Conservation (phyloP, 2,113 vertebrate genomes). For the Odocoileus hemionus region DNA sequence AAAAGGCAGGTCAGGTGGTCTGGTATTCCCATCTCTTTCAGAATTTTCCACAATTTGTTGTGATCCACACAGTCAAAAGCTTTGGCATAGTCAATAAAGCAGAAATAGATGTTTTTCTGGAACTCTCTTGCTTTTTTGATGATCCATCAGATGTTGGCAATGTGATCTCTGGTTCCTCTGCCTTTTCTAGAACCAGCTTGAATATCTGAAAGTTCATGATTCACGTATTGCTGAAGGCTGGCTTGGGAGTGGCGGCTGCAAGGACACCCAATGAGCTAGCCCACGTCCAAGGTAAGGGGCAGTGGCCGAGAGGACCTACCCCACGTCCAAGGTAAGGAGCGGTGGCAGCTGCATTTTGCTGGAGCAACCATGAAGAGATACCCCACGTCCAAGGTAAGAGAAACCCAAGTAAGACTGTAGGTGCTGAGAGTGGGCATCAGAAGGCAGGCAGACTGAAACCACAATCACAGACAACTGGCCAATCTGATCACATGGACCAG, state of each 20-base stretch:
- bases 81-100: background rate
- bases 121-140: background rate
- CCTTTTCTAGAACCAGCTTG: background rate
- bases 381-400: background rate
- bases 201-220: background rate
- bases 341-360: fast-evolving
- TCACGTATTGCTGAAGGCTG: background rate
- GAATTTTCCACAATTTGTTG: background rate
- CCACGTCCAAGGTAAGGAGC: background rate
- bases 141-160: fast-evolving
- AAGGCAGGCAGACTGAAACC: background rate
- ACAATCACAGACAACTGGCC: background rate
- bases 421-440: background rate
- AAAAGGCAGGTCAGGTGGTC: background rate
- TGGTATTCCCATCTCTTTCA: background rate
- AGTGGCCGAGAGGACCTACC: fast-evolving
- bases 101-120: background rate
- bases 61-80: background rate
- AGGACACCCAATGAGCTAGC: background rate
- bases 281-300: background rate
- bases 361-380: background rate
- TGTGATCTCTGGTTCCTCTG: background rate
- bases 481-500: background rate
- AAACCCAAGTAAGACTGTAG: background rate
- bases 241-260: fast-evolving